Conservation (phyloP, 2,797 vertebrate species). For the Pteropus rufus region DNA sequence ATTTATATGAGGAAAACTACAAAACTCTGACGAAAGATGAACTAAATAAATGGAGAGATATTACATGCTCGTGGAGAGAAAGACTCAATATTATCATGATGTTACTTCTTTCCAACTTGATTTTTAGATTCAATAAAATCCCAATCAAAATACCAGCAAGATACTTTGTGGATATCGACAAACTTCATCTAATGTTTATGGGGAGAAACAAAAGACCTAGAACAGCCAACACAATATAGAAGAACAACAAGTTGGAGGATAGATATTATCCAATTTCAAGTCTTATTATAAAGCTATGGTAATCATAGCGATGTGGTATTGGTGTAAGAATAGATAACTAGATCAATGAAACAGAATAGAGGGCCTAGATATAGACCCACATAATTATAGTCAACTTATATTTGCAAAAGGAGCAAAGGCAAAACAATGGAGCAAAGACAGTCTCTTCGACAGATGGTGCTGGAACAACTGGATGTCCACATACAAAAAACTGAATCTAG, state of each 20-base stretch:
- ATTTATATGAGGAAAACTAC: neutral
- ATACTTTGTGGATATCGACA: neutral
- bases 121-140: neutral
- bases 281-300: neutral
- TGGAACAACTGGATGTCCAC: neutral
- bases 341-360: neutral
- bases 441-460: neutral
- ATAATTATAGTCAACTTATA: neutral
- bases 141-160: neutral
- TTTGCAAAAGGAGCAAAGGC: neutral
- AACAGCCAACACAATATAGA: neutral
- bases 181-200: neutral
- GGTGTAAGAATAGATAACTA: neutral
- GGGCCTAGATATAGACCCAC: neutral
- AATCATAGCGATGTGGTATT: neutral
- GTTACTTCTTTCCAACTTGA: neutral
- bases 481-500: neutral
- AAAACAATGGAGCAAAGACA: neutral
- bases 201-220: neutral
- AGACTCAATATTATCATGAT: neutral
- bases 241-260: neutral
- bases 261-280: neutral
- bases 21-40: neutral
- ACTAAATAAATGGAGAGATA: neutral
- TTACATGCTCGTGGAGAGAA: neutral